Percentiles rank a stretch among this genome's conserved stretches.
These are phyloP conservation scores for Poeciliopsis occidentalis DNA, from an alignment of 2,113 vertebrate species.

Conservation along the genomic window DNA sequence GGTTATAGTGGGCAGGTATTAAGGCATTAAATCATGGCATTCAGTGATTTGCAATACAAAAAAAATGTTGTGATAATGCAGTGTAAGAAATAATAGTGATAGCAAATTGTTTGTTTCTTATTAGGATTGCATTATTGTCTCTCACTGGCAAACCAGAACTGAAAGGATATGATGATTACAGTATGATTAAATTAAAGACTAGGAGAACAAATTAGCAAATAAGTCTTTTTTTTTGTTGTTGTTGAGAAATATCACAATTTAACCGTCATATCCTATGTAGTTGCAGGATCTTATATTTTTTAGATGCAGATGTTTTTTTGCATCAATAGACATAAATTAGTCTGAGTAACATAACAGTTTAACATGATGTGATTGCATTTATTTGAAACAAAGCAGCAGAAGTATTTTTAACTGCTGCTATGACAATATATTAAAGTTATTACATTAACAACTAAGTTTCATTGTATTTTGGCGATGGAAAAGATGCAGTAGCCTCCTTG, in stretches of 20 bases:
- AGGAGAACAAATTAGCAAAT: not conserved
- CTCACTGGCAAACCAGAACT: not conserved
- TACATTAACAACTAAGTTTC: not conserved
- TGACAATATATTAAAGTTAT: too few species aligned
- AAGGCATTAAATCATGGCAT: conserved; percentile 26
- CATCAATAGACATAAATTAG: too few species aligned
- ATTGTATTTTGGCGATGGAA: not conserved
- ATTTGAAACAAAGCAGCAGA: too few species aligned
- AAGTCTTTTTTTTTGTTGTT: not conserved
- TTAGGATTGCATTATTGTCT: not conserved
- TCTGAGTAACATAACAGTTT: too few species aligned
- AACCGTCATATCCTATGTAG: not conserved
- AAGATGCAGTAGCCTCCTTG: not conserved
- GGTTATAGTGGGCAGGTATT: conserved; percentile 74
- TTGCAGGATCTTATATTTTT: not conserved
- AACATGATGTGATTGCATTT: too few species aligned
- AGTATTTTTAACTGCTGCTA: too few species aligned
- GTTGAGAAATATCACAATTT: not conserved
- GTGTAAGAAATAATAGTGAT: not conserved
- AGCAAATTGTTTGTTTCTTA: not conserved
- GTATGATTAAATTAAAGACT: not conserved
- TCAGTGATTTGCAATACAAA: conserved; percentile 16
- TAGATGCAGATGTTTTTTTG: too few species aligned
- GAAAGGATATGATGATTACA: not conserved
- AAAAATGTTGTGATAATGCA: not conserved